Evolutionary conservation across 2,888 invertebrate species (phyloP).

Genomic region (Eulithis prunata): DNA sequence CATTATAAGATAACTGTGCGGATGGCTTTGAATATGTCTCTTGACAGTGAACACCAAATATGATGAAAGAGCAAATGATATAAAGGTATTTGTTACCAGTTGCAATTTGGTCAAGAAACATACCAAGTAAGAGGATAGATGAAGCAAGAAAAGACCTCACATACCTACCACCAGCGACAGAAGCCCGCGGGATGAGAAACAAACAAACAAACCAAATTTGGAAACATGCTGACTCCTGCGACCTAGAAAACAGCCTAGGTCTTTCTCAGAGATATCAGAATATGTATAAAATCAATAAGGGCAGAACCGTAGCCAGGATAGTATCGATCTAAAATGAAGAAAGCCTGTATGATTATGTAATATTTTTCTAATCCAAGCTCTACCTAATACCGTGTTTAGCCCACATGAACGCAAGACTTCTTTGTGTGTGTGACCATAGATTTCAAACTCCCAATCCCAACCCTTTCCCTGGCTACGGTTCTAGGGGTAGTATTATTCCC

Average conservation of each 20-base stretch:
- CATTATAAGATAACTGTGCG: neutral
- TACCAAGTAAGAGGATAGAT: conserved; percentile 15
- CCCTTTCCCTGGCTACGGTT: conserved; percentile 17
- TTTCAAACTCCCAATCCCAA: neutral
- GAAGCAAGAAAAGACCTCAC: conserved; percentile 53
- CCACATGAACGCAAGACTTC: too few relatives aligned
- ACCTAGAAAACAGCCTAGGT: conserved; percentile 81
- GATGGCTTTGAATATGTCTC: neutral
- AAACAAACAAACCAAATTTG: conserved; percentile 81
- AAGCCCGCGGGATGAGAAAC: conserved; percentile 71
- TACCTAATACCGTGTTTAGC: too few relatives aligned
- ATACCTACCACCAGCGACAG: conserved; percentile 51
- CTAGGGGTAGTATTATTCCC: conserved; percentile 59
- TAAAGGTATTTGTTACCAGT: neutral
- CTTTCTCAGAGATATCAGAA: conserved; percentile 84
- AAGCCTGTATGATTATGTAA: too few relatives aligned
- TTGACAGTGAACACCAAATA: too few relatives aligned
- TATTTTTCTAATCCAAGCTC: too few relatives aligned
- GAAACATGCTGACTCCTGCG: conserved; percentile 82
- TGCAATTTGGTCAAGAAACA: conserved; percentile 11
- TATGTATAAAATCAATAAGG: conserved; percentile 36
- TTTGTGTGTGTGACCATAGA: neutral
- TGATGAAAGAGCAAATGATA: neutral
- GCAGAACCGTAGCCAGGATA: conserved; percentile 22
- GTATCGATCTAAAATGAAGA: too few relatives aligned